These are phyloP conservation scores for Pedetes capensis DNA, from an alignment of 2,113 vertebrate species.

Conservation along the genomic window DNA sequence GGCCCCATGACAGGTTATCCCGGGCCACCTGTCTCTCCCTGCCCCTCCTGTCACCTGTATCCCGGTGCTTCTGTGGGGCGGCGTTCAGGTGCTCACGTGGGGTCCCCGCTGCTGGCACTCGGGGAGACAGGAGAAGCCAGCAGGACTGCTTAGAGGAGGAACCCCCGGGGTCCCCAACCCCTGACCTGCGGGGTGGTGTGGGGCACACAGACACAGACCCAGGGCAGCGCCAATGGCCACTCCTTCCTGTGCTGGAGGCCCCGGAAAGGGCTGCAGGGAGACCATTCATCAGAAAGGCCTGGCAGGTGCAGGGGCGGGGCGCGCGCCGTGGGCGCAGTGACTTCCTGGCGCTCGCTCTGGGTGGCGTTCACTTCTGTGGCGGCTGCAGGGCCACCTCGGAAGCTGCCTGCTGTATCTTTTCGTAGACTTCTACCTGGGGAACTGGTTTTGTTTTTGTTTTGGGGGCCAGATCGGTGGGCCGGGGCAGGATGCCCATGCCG, in stretches of 20 bases:
- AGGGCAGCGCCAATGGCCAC: no score
- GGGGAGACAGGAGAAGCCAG: rapidly evolving
- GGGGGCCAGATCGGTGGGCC: neutral
- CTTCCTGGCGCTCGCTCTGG: neutral
- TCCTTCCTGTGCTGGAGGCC: rapidly evolving
- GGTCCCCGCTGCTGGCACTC: neutral
- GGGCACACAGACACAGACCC: no score
- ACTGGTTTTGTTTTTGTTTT: neutral
- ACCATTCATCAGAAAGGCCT: rapidly evolving
- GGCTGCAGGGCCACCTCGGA: rapidly evolving
- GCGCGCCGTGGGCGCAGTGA: rapidly evolving
- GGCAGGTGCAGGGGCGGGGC: neutral
- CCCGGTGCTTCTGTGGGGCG: neutral
- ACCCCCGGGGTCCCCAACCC: rapidly evolving
- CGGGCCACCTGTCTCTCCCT: neutral
- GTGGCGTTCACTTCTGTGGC: rapidly evolving
- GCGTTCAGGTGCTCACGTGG: rapidly evolving
- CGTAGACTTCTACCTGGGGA: neutral
- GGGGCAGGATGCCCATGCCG: neutral
- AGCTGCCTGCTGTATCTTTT: neutral
- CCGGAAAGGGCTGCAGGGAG: neutral
- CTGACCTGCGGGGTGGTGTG: neutral
- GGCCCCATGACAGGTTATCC: rapidly evolving
- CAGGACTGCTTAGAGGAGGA: neutral
- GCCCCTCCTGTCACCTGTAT: neutral